Base-by-base conservation (phyloP, 2,113 vertebrate genomes). In the Petrocephalus zakoni region DNA sequence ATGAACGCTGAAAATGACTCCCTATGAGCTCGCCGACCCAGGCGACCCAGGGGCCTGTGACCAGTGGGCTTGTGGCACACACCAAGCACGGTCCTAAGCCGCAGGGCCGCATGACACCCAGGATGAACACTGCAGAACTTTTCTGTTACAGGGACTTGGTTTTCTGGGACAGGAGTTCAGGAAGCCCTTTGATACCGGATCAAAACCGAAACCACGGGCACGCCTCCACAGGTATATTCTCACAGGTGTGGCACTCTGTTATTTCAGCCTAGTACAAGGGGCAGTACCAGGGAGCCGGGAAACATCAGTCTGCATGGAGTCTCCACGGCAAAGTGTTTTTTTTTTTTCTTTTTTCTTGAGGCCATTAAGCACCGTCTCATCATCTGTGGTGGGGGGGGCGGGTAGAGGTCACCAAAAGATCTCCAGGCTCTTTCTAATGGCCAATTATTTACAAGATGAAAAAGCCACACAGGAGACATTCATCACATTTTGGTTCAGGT, bases 401-500 rank as follows among this genome's bases (percentile, higher is more conserved):
- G 53, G 58, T 22, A 25, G 5, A 56, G 29, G 58, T 9, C 81
- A 46, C 64, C 72, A 75, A 85, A 46, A 81, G 51, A 58, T 90
- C 37, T 85, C 21, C 89, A 47, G 7, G 4, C 75, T 91, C 88
- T 22, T 53, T 89, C 89, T 87, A 88, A 49, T 82, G 84, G 75
- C 89, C 90, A 86, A 85, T 89, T 61, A 90, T 42, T 68, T 42
- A 90, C 68, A 82, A 90, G 90, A 93, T 89, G 22, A 93, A 93
- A 91, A 78, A 90, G 34, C 37, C 88, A 86, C 91, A 89, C 87
- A 87, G 90, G 91, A 89, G 92, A 88, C 90, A 93, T 93, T 90
- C 90, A 92, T 75, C 93, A 17, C 0, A 58, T 78, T 84, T 91
- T 82, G 90, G 91, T 91, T 94, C 94, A 93, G 86, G 85, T 84